Evolutionary conservation across 1,140 invertebrate genomes (phyloP), one percentile per base, ranked within the genome.

Genomic region (Drosophila malerkotliana): DNA sequence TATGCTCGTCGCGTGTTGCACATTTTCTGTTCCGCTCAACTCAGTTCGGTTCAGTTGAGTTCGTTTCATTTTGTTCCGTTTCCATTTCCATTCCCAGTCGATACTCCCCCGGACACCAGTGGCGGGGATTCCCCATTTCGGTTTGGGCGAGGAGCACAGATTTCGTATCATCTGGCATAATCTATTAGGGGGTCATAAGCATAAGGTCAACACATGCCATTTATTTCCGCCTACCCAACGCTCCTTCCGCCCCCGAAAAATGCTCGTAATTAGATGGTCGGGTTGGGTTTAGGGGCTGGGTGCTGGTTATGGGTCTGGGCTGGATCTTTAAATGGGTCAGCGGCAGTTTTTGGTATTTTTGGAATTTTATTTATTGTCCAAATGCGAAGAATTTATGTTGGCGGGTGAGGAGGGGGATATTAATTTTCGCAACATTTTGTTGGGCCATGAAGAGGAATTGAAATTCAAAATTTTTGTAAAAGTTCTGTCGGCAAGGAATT

Each of bases 1-100:
- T 82, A 82, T 82, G 79, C 74, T 82, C 79, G 78, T 78, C 79
- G 74, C 79, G 71, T 82, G 78, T 81, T 81, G 79, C 74, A 82
- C 75, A 77, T 77, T 77, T 77, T 77, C 66, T 59, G 58, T 77
- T 71, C 68, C 72, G 72, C 64, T 64, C 57, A 71, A 55, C 67
- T 68, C 53, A 64, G 57, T 62, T 24, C 51, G 73, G 74, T 72
- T 72, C 52, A 54, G 59, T 55, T 45, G 48, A 47, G 37, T 64
- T 66, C 28, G 47, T 44, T 68, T 67, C 39, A 37, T 32, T 44
- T 26, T 14, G 59, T 26, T 61, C 26, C 56, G 53, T 57, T 57
- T 45, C 55, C 34, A 39, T 37, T 68, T 68, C 41, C 21, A 57
- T 15, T 58, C 37, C 24, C 39, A 41, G 44, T 47, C 30, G 39